Conservation (phyloP, 2,797 vertebrate genomes). For the Coccyzus lansbergi region DNA sequence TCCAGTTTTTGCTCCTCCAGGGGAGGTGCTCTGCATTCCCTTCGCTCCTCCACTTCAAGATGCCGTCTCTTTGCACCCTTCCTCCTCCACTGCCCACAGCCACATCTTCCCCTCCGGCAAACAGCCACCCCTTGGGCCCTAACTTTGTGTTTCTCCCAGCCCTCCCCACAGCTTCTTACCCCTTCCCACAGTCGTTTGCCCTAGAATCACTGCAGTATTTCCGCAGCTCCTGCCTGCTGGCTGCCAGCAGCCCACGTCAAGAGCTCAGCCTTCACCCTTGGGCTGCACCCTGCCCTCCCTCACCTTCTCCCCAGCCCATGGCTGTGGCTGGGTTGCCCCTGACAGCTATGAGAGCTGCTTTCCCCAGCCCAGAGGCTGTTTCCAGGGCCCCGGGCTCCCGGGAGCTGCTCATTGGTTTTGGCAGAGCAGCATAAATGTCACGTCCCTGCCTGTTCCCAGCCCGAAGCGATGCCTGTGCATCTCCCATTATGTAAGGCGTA, state of each 20-base stretch:
- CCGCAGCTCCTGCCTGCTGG: neutral
- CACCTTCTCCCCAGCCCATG: neutral
- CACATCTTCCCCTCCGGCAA: neutral
- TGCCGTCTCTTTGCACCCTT: neutral
- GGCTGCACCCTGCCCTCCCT: neutral
- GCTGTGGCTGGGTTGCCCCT: neutral
- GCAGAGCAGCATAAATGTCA: slow-evolving; percentile 27
- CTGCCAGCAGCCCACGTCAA: neutral
- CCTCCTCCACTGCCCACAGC: neutral
- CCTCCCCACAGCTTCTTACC: neutral
- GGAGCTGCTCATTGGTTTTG: neutral
- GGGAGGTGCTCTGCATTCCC: neutral
- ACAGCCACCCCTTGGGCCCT: neutral
- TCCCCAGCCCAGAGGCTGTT: neutral
- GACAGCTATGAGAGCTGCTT: neutral
- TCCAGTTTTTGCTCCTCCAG: neutral
- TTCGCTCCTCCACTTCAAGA: neutral
- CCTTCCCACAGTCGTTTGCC: neutral
- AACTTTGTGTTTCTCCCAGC: neutral
- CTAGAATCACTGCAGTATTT: neutral
- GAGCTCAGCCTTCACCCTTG: neutral
- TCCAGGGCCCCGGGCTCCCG: neutral
- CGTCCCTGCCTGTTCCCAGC: neutral
- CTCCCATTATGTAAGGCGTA: slow-evolving; percentile 45
- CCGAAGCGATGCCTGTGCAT: neutral